These are phyloP conservation scores for Pimephales promelas DNA, from an alignment of 2,113 vertebrate genomes.

Conservation along the genomic window DNA sequence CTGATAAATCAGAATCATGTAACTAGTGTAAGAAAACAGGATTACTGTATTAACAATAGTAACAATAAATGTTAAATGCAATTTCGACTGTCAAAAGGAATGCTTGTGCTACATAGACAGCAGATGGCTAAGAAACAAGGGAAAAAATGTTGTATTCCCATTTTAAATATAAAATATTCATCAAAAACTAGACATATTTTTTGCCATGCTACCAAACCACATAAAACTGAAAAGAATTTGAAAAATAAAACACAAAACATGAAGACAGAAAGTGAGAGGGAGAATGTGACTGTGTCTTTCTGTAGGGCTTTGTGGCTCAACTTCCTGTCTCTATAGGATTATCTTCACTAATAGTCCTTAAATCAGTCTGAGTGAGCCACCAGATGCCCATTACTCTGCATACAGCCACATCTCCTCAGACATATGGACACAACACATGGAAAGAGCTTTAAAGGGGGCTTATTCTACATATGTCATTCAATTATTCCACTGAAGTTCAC, in stretches of 20 bases:
- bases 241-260: neutral
- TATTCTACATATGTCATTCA: neutral
- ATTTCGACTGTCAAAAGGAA: neutral
- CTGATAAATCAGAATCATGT: neutral
- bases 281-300: slow-evolving; percentile 56
- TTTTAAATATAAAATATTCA: neutral
- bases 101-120: neutral
- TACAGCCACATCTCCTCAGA: slow-evolving; percentile 14
- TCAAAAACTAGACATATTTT: neutral
- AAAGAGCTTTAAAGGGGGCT: neutral
- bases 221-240: neutral
- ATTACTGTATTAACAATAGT: neutral
- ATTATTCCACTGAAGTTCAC: neutral
- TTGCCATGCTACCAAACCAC: neutral
- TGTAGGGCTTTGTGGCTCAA: slow-evolving; percentile 50
- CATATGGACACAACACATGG: slow-evolving; percentile 30
- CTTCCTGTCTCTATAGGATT: slow-evolving; percentile 65
- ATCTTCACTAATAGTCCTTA: slow-evolving; percentile 75
- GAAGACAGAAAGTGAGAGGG: slow-evolving; percentile 38
- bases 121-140: slow-evolving; percentile 63
- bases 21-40: neutral
- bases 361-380: slow-evolving; percentile 72
- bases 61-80: neutral
- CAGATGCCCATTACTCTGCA: slow-evolving; percentile 38
- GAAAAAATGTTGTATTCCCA: neutral